phyloP scores from a whole-genome alignment of 2,113 vertebrate species.

The Ptyas mucosa region DNA sequence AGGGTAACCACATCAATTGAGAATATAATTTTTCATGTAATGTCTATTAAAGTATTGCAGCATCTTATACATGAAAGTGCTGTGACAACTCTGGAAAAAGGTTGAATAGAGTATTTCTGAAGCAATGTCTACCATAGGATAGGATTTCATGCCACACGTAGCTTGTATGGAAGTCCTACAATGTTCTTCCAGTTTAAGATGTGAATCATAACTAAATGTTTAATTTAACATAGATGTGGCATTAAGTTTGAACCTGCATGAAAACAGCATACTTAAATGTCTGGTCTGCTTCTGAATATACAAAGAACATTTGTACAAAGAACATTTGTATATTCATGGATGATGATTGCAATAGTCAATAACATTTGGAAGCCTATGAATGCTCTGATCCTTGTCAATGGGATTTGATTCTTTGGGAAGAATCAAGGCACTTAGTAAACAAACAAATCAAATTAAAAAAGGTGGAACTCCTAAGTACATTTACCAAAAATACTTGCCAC shows the following conservation, averaged over 20 bases:
- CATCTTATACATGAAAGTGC: not conserved
- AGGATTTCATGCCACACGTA: not conserved
- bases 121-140: not conserved
- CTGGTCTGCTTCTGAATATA: not conserved
- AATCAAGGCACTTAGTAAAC: not conserved
- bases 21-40: not conserved
- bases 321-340: not conserved
- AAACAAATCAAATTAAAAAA: not conserved
- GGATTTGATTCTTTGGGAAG: too few species aligned
- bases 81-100: not conserved
- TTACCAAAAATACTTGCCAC: not conserved
- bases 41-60: not conserved
- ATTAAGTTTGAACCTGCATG: not conserved
- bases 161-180: not conserved
- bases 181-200: not conserved
- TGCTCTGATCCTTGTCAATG: not conserved
- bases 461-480: not conserved
- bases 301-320: not conserved
- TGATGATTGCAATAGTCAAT: not conserved
- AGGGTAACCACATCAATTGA: not conserved
- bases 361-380: not conserved
- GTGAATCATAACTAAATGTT: not conserved
- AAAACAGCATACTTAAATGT: not conserved
- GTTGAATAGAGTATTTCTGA: not conserved
- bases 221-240: not conserved